Evolutionary conservation across 2,797 vertebrate species (phyloP), one percentile per base, ranked within the genome.

Genomic region (Ataeniobius toweri): DNA sequence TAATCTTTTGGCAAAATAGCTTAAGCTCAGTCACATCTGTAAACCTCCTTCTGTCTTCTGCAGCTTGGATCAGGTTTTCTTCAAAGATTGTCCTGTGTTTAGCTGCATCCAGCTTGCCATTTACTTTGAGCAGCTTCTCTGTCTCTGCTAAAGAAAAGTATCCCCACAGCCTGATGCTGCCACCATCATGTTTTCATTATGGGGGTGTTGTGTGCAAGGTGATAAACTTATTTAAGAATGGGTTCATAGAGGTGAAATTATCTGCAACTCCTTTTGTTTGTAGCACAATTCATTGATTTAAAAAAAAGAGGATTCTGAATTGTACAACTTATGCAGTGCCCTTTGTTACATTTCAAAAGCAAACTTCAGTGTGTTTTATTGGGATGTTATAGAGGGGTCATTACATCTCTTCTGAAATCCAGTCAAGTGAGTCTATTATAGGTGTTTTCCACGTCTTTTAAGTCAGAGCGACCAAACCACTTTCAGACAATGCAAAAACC

Each of bases 231-330:
- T 18, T 36, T 63, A 31, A 18, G 59, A 31, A 36, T 3, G 28
- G 16, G 14, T 31, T 63, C 59, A 18, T 31, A 18, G 28, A 28
- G 48, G 65, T n/a, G 71, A 83, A 58, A 77, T 80, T 28, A 12
- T 77, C 59, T 75, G 51, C 59, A 41, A 8, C 5, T 24, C 8
- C 0, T 41, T 28, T 63, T 44, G 9, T 74, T n/a, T 58, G 8
- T 31, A 6, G 3, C 69, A 16, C 44, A 71, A 46, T 41, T 39
- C 14, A 16, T 81, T 80, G 58, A 76, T n/a, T 85, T 69, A 44
- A 16, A 44, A 18, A 53, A 69, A 46, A 69, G 65, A 44, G 5
- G 41, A 46, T 26, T 69, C 24, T 69, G 39, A 69, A n/a, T 12
- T 69, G 13, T 44, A 41, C 9, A n/a, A 13, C 2, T 69, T 28